These are phyloP conservation scores for Festucalex cinctus DNA, from an alignment of 2,113 vertebrate genomes.

Conservation along the genomic window DNA sequence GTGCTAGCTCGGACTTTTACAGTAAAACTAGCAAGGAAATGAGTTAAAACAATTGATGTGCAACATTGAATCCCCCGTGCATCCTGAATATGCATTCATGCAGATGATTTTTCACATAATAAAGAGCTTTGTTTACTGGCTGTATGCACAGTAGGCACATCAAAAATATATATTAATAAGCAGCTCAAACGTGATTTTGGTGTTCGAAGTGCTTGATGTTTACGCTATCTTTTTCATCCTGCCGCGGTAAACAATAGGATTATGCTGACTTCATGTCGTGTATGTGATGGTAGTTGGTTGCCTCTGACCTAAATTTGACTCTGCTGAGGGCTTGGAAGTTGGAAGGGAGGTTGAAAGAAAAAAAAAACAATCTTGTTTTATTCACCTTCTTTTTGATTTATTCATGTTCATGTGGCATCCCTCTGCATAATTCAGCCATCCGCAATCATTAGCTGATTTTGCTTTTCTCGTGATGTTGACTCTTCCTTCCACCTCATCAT, in stretches of 20 bases:
- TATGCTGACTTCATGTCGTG: slow-evolving; percentile 24
- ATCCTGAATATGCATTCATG: slow-evolving; percentile 42
- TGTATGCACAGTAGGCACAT: background rate
- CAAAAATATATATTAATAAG: background rate
- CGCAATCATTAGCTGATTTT: background rate
- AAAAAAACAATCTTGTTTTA: slow-evolving; percentile 13
- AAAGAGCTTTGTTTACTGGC: slow-evolving; percentile 14
- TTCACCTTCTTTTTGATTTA: slow-evolving; percentile 15
- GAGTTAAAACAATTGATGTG: slow-evolving; percentile 21
- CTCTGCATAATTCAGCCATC: background rate
- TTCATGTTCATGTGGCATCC: background rate
- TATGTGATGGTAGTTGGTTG: slow-evolving; percentile 24
- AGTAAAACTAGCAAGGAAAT: background rate
- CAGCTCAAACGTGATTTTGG: background rate
- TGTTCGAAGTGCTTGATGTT: slow-evolving; percentile 3
- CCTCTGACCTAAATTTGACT: slow-evolving; percentile 53
- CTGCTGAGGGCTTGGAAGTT: slow-evolving; percentile 10
- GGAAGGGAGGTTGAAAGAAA: slow-evolving; percentile 16
- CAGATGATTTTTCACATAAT: slow-evolving; percentile 29
- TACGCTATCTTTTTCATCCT: background rate
- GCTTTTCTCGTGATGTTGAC: background rate
- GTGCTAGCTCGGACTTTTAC: background rate
- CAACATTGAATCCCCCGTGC: slow-evolving; percentile 15
- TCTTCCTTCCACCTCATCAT: background rate
- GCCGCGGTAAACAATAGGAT: slow-evolving; percentile 43